Evolutionary conservation across 2,888 invertebrate genomes (phyloP), one percentile per base, ranked within the genome.

Genomic region (Melikaiella ostensackeni): DNA sequence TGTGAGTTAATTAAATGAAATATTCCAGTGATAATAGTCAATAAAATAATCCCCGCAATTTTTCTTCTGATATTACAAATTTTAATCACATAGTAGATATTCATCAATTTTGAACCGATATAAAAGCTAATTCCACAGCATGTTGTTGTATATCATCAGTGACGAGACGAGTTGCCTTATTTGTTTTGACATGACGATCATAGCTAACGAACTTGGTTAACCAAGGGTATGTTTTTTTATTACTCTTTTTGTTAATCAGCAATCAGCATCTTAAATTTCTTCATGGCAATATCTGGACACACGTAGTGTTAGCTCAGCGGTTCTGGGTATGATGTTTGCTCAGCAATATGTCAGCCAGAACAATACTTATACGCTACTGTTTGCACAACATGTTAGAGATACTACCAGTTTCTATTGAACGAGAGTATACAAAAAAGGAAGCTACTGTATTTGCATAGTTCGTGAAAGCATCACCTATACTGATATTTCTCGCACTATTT

Each of bases 401-500:
- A 4, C 57, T 24, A 57, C 57, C 24, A 57, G 57, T 9, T 24
- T 57, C 57, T 57, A 57, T 57, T 57, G 57, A 24, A 57, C 24
- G 11, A 24, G 13, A 6, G 24, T 24, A 42, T 42, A 57, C 57
- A 57, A 24, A 24, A 57, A 24, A 13, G 24, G 11, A 24, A 57
- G 57, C 57, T 57, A 57, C 57, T 57, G 57, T 57, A 57, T 57
- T 57, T 57, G 57, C 57, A 57, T 24, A 57, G 24, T 24, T 57
- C 57, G 24, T 24, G 13, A 13, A 24, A 24, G 24, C 8, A 57
- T 24, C 57, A 24, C 13, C 57, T 57, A 24, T 6, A 13, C 57
- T 24, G 2, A 21, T 13, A 5, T 11, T 24, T 24, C 3, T 57
- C 57, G 13, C n/a, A 21, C 57, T 24, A 57, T 57, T 13, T 57